Evolutionary conservation across 2,797 vertebrate species (phyloP), one percentile per base, ranked within the genome.

Genomic region (Sardinella longiceps): DNA sequence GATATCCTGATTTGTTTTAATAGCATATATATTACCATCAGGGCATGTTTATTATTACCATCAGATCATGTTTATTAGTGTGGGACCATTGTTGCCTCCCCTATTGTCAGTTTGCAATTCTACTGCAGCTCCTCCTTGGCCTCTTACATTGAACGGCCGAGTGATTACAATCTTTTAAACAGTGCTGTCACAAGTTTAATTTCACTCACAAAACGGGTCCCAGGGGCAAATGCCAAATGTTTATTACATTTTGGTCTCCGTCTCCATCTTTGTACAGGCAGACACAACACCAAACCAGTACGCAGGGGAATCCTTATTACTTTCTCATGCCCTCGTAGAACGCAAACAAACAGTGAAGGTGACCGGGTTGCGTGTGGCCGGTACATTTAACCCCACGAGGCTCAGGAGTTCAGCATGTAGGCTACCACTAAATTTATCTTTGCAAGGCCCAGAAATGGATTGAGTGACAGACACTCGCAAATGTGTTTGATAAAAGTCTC

Each of bases 401-500:
- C 81, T 86, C 56, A 28, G 6, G 33, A 70, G 74, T 83, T 51
- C 74, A 86, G 28, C 30, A 14, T 18, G 48, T 33, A n/a, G n/a
- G n/a, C n/a, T n/a, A 83, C 81, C 30, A 33, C 63, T 43, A 56
- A 53, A 70, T 85, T 60, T 85, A 85, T 58, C 46, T 39, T 6
- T 48, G 39, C 33, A 60, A 50, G 66, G 50, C 53, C n/a, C 63
- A 37, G 84, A 50, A 48, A 28, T 77, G 9, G 66, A 74, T 74
- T 37, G 66, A 74, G 66, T 88, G 80, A 84, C 25, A 51, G 20
- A 60, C 74, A 39, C 23, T 81, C 58, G 74, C 80, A 87, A 39
- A 77, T 77, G 70, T 77, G 37, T 43, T 77, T 39, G 23, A 15
- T 77, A 39, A 43, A 23, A 43, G 37, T 18, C 18, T 43, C 33